phyloP scores from a whole-genome alignment of 2,113 vertebrate genomes.

The Lepisosteus oculatus region DNA sequence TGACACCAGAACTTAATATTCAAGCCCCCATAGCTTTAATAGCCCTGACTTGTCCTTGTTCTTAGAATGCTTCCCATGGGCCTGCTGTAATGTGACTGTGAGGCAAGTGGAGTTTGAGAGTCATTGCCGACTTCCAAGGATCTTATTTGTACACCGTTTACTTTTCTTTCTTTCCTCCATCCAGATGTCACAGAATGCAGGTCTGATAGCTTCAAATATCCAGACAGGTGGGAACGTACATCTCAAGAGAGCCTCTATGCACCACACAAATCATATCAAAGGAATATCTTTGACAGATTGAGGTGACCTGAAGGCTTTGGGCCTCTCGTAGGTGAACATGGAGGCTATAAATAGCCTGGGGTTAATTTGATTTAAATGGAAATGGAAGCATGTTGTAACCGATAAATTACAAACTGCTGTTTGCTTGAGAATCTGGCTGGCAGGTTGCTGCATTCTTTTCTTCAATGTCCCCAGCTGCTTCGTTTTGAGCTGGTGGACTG shows the following conservation, averaged over 20 bases:
- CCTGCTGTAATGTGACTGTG: too few species aligned
- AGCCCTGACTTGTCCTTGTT: too few species aligned
- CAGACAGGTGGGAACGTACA: background rate
- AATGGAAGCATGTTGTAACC: slow-evolving; percentile 58
- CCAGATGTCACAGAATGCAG: background rate
- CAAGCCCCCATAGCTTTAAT: too few species aligned
- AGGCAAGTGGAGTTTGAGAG: too few species aligned
- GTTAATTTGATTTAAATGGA: slow-evolving; percentile 60
- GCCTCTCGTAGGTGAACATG: slow-evolving; percentile 24
- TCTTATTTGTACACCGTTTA: too few species aligned
- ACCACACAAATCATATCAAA: slow-evolving; percentile 6
- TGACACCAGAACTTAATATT: too few species aligned
- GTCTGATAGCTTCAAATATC: background rate
- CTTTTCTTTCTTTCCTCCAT: background rate
- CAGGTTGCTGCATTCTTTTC: slow-evolving; percentile 32
- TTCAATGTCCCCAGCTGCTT: slow-evolving; percentile 40
- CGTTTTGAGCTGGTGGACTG: slow-evolving; percentile 17
- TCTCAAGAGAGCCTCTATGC: background rate
- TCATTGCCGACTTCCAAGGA: too few species aligned
- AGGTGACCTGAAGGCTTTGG: slow-evolving; percentile 15
- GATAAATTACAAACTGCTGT: slow-evolving; percentile 50
- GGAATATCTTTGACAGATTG: background rate
- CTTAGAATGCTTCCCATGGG: too few species aligned
- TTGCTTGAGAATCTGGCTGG: slow-evolving; percentile 35
- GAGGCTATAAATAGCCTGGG: slow-evolving; percentile 44